These are phyloP conservation scores for Notolabrus celidotus DNA, from an alignment of 2,797 vertebrate species.

Conservation along the genomic window DNA sequence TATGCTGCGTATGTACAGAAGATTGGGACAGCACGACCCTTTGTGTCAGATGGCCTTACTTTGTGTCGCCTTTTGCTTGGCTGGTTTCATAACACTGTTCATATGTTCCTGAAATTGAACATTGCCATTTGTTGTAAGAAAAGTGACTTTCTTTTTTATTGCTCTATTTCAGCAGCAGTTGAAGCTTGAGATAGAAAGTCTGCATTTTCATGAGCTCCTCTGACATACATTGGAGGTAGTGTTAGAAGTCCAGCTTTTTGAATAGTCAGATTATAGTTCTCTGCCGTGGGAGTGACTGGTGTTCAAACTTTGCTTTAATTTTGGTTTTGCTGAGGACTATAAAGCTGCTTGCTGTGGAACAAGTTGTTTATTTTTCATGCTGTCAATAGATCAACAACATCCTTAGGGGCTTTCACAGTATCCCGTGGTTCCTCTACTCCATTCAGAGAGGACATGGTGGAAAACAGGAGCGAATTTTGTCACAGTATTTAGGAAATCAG, in stretches of 20 bases:
- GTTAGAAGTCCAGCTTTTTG: neutral
- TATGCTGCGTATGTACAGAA: slow-evolving; percentile 20
- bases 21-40: neutral
- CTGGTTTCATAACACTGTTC: neutral
- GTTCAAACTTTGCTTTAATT: neutral
- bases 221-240: neutral
- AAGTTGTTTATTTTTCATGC: neutral
- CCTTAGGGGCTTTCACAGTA: neutral
- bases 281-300: neutral
- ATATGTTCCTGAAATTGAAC: neutral
- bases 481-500: neutral
- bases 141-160: no score
- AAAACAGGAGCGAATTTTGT: neutral
- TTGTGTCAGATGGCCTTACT: neutral
- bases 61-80: neutral
- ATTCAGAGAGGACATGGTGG: neutral
- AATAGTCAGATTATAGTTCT: neutral
- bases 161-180: no score
- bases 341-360: neutral
- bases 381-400: neutral
- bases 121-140: neutral
- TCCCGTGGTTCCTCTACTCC: neutral
- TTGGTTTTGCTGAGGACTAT: neutral
- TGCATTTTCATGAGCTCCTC: no score
- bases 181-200: neutral